Conservation (phyloP, 2,888 invertebrate species). For the Drosophila paracracens region DNA sequence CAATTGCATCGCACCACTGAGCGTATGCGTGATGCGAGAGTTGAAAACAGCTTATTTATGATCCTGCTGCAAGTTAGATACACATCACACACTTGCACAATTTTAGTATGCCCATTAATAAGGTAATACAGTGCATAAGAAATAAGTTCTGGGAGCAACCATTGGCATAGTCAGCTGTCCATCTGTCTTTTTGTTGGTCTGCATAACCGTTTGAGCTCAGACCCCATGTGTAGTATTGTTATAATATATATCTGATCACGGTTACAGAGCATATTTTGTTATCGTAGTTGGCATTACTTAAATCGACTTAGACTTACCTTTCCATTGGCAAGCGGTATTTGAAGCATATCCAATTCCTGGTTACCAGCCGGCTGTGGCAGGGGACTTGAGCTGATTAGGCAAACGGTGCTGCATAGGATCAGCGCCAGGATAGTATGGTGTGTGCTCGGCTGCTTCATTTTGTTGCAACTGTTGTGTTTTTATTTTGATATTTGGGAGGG, state of each 20-base stretch:
- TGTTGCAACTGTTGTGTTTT: slow-evolving; percentile 24
- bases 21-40: slow-evolving; percentile 29
- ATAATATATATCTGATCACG: neutral
- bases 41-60: neutral
- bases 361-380: slow-evolving; percentile 78
- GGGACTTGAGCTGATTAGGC: slow-evolving; percentile 80
- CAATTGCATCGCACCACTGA: neutral
- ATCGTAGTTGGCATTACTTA: neutral
- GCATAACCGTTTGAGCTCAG: neutral
- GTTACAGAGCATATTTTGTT: neutral
- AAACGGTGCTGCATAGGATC: slow-evolving; percentile 71
- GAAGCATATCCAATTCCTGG: slow-evolving; percentile 84
- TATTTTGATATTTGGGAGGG: neutral
- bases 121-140: neutral
- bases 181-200: neutral
- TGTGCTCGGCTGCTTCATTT: slow-evolving; percentile 62
- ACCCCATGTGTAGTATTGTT: neutral
- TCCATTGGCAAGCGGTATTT: slow-evolving; percentile 84
- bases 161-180: neutral
- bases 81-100: neutral
- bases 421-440: slow-evolving; percentile 60
- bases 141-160: neutral
- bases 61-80: neutral
- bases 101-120: neutral
- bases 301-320: slow-evolving; percentile 81